Evolutionary conservation across 2,888 invertebrate species (phyloP).

Genomic region (Drosophila hawaiiensis): DNA sequence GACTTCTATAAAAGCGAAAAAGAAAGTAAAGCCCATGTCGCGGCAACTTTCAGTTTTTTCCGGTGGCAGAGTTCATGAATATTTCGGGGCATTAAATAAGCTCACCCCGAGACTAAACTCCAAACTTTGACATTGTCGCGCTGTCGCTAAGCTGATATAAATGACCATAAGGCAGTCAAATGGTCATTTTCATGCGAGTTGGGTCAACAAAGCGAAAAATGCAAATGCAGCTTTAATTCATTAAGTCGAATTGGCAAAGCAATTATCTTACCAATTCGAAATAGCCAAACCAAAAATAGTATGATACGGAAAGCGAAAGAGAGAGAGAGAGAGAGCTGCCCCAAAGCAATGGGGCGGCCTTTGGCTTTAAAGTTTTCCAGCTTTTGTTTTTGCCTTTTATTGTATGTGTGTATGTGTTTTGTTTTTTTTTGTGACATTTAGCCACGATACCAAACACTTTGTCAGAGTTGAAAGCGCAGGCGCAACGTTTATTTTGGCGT

Average conservation of each 20-base stretch:
- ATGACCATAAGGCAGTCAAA: slow-evolving; percentile 60
- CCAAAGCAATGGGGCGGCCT: slow-evolving; percentile 50
- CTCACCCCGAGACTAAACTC: slow-evolving; percentile 47
- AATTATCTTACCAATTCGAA: slow-evolving; percentile 58
- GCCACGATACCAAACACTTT: slow-evolving; percentile 60
- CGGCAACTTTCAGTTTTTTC: slow-evolving; percentile 48
- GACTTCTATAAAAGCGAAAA: slow-evolving; percentile 52
- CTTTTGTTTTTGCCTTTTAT: slow-evolving; percentile 16
- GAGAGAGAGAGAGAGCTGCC: slow-evolving; percentile 17
- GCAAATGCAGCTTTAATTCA: slow-evolving; percentile 64
- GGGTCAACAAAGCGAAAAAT: slow-evolving; percentile 65
- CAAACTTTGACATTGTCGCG: slow-evolving; percentile 60
- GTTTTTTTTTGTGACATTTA: slow-evolving; percentile 48
- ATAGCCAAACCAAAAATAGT: slow-evolving; percentile 15
- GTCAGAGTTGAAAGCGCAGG: slow-evolving; percentile 64
- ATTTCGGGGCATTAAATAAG: slow-evolving; percentile 65
- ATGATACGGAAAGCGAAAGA: slow-evolving; percentile 4
- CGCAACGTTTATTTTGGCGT: slow-evolving; percentile 44
- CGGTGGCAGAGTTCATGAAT: slow-evolving; percentile 55
- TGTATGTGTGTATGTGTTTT: neutral
- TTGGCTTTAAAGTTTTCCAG: slow-evolving; percentile 54
- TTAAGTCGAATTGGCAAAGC: slow-evolving; percentile 69
- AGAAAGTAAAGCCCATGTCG: slow-evolving; percentile 51
- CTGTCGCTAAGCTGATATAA: slow-evolving; percentile 44
- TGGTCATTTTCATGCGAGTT: slow-evolving; percentile 38